These are phyloP conservation scores for Calosoma granatense DNA, from an alignment of 1,140 invertebrate genomes.

Conservation along the genomic window DNA sequence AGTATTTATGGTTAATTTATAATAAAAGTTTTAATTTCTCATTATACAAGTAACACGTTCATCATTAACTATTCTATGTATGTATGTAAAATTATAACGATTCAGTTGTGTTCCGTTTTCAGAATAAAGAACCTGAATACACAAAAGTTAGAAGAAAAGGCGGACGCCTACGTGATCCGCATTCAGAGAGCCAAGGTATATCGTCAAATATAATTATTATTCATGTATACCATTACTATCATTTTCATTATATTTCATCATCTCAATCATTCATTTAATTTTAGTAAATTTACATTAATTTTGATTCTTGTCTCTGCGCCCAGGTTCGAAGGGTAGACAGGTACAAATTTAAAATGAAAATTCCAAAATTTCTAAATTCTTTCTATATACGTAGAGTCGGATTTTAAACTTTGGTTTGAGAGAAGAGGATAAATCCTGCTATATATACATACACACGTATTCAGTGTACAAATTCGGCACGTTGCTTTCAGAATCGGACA, in stretches of 20 bases:
- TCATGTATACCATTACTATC: no score
- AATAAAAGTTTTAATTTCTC: no score
- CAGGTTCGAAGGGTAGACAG: neutral
- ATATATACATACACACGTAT: neutral
- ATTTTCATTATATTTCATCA: conserved; percentile 15
- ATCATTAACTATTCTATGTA: no score
- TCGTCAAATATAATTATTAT: neutral
- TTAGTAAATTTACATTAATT: no score
- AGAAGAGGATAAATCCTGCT: neutral
- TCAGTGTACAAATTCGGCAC: neutral
- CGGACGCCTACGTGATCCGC: conserved; percentile 57
- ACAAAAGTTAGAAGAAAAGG: conserved; percentile 73
- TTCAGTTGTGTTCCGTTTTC: no score
- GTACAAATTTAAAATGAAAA: neutral
- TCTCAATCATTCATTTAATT: no score
- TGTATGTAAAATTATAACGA: no score
- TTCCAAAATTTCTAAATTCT: no score
- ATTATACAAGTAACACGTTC: no score
- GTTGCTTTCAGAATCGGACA: conserved; percentile 65
- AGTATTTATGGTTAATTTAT: no score
- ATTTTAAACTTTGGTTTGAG: neutral
- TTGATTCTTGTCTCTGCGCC: neutral
- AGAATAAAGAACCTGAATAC: conserved; percentile 70
- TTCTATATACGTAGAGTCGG: no score
- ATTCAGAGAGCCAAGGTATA: conserved; percentile 69